These are phyloP conservation scores for Aegotheles bennettii DNA, from an alignment of 2,113 vertebrate species.

Conservation along the genomic window DNA sequence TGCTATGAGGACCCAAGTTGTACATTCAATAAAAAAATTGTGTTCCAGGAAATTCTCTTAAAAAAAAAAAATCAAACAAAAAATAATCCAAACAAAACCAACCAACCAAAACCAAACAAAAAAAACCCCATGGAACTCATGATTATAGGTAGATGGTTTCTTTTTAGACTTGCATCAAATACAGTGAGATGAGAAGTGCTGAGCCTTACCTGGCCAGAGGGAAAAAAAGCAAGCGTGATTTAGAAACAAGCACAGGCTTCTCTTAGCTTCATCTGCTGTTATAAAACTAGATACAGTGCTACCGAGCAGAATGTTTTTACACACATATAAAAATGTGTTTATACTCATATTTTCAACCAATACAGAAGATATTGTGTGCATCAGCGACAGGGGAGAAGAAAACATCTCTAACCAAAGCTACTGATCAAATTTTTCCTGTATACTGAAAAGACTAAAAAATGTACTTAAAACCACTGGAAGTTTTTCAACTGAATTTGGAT, in stretches of 20 bases:
- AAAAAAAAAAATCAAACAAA: too few species aligned
- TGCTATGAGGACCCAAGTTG: not conserved
- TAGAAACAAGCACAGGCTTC: not conserved
- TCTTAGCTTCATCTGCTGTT: too few species aligned
- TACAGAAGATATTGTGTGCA: not conserved
- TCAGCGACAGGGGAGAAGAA: not conserved
- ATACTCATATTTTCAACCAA: not conserved
- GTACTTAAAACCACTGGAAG: not conserved
- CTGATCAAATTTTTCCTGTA: not conserved
- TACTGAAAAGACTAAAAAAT: not conserved
- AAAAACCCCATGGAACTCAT: not conserved
- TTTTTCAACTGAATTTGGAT: not conserved
- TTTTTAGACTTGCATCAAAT: not conserved
- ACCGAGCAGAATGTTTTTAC: not conserved
- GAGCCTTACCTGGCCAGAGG: not conserved
- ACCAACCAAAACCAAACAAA: too few species aligned
- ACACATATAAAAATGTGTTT: not conserved
- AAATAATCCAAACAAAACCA: too few species aligned
- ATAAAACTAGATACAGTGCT: not conserved
- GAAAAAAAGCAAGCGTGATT: not conserved
- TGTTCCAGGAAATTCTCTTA: not conserved
- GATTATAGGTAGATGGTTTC: not conserved
- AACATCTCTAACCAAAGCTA: not conserved
- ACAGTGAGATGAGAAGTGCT: not conserved
- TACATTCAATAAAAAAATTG: accelerated